Evolutionary conservation across 2,888 invertebrate genomes (phyloP), one percentile per base, ranked within the genome.

Genomic region (Cecidostiba fungosa): DNA sequence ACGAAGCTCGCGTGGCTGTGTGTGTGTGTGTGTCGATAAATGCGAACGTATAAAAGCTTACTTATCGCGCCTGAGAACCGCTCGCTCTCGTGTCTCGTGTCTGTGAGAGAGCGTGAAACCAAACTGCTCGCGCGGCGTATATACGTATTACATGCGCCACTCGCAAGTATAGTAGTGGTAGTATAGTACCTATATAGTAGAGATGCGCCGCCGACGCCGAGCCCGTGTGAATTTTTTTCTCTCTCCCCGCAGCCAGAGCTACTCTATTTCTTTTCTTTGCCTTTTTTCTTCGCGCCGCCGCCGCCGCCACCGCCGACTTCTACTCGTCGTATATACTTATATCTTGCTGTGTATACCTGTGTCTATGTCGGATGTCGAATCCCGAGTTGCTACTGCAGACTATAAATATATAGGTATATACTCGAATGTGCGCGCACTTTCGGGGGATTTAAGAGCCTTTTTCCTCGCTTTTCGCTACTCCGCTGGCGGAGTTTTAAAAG

Each of bases 31-130:
- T 73, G 77, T 54, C 84, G 86, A 86, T 86, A 86, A 86, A 86
- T 29, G 77, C 86, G 77, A 84, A 73, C 83, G 80, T 86, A 86
- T 84, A 86, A 86, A 86, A 86, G 86, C 77, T 86, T 86, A 86
- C 86, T 86, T 86, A 86, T 86, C 86, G 84, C 86, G 86, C 86
- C 83, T 86, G 86, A 86, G 86, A 86, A 86, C 83, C 50, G 62
- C 72, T 47, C 32, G 36, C 32, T 26, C 47, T 50, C 50, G 50
- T 50, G 50, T 39, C 26, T 23, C 29, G 39, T 50, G 14, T 82
- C n/a, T 39, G 77, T 62, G 83, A 59, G 32, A n/a, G 77, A 70
- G 72, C 32, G 72, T 77, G 59, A 77, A 77, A 77, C 77, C 59
- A n/a, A 59, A 59, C 59, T 59, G n/a, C n/a, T n/a, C n/a, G n/a